Conservation (phyloP, 1,140 invertebrate species). For the Campoletis sonorensis region DNA sequence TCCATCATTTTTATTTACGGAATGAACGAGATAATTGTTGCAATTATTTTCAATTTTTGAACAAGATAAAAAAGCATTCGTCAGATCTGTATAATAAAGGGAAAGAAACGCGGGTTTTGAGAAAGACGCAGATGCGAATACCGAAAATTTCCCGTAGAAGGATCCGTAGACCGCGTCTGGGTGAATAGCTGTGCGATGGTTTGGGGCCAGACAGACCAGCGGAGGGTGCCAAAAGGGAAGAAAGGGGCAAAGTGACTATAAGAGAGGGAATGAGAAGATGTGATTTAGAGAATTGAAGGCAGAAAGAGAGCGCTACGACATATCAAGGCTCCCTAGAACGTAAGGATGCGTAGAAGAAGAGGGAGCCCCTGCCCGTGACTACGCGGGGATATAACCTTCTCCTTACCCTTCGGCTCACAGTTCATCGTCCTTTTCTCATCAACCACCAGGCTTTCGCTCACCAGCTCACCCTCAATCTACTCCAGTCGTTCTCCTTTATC, state of each 20-base stretch:
- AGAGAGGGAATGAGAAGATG: background rate
- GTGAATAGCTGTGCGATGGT: constrained; percentile 35
- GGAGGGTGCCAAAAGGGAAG: constrained; percentile 32
- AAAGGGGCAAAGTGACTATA: constrained; percentile 10
- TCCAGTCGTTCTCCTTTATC: background rate
- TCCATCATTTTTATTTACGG: no score
- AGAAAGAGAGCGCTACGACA: background rate
- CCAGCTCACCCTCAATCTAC: background rate
- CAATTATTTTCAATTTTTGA: no score
- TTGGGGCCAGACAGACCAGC: constrained; percentile 43
- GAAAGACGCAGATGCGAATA: constrained; percentile 30
- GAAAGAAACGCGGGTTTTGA: constrained; percentile 1
- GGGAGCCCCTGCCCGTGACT: constrained; percentile 43
- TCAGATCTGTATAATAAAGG: background rate
- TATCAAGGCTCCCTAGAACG: background rate
- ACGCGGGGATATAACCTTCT: constrained; percentile 45
- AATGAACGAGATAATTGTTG: no score
- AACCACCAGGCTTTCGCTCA: background rate
- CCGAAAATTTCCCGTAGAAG: constrained; percentile 8
- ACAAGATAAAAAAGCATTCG: background rate
- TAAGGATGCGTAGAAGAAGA: background rate
- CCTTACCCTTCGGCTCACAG: constrained; percentile 7
- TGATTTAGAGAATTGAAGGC: background rate
- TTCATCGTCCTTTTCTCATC: constrained; percentile 17
- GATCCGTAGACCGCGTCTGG: background rate